Conservation (phyloP, 2,888 invertebrate genomes). For the Keiferia lycopersicella region DNA sequence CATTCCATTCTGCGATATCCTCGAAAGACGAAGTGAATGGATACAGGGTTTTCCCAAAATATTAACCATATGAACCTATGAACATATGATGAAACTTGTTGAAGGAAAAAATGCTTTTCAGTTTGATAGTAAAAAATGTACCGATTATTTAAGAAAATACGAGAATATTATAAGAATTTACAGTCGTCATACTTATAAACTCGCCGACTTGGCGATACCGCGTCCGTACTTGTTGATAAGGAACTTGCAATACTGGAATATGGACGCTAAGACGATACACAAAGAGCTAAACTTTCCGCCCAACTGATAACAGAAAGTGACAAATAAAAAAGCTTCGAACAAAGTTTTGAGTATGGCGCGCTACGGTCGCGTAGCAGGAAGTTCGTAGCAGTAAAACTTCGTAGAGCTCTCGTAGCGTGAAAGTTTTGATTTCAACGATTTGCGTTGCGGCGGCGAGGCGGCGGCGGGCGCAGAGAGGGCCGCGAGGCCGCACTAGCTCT, state of each 20-base stretch:
- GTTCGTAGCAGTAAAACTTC: conserved; percentile 81
- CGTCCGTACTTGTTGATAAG: conserved; percentile 43
- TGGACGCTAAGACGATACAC: conserved; percentile 48
- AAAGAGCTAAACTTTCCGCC: conserved; percentile 63
- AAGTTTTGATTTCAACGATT: conserved; percentile 82
- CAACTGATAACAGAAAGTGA: conserved; percentile 75
- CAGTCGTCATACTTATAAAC: conserved; percentile 3
- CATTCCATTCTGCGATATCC: conserved; percentile 17
- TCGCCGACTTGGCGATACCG: conserved; percentile 32
- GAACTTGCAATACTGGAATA: conserved; percentile 41
- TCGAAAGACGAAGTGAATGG: background rate
- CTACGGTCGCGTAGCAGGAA: conserved; percentile 79
- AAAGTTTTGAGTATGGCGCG: conserved; percentile 78
- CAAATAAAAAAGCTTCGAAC: conserved; percentile 79
- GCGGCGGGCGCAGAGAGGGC: conserved; percentile 71
- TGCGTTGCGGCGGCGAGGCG: conserved; percentile 78
- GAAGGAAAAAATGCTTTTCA: too few species aligned
- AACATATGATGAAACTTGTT: too few species aligned
- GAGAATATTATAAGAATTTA: background rate
- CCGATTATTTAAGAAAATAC: background rate
- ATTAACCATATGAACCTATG: background rate
- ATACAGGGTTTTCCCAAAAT: conserved; percentile 15
- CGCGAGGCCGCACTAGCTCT: conserved; percentile 72
- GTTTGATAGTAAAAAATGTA: background rate
- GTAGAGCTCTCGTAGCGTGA: conserved; percentile 81